These are phyloP conservation scores for Trissolcus basalis DNA, from an alignment of 1,140 invertebrate species.

Conservation along the genomic window DNA sequence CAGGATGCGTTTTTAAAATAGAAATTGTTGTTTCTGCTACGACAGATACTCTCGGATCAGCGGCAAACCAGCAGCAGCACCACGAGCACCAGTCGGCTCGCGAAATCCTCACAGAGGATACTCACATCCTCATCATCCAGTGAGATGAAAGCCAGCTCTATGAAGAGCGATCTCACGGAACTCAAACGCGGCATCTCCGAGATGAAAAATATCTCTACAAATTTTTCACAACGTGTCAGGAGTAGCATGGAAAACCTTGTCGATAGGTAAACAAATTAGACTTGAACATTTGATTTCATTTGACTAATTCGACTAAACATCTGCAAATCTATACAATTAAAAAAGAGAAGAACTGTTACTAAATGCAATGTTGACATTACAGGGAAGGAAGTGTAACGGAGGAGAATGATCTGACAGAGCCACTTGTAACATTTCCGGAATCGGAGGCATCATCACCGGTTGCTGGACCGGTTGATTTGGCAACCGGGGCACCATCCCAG, in stretches of 20 bases:
- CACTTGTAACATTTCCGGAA: slow-evolving; percentile 87
- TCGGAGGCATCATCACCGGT: slow-evolving; percentile 80
- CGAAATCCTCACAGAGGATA: slow-evolving; percentile 66
- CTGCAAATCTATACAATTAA: too few species aligned
- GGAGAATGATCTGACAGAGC: slow-evolving; percentile 78
- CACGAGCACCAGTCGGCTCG: slow-evolving; percentile 56
- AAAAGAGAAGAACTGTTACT: too few species aligned
- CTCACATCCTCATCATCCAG: slow-evolving; percentile 69
- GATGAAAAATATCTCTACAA: slow-evolving; percentile 77
- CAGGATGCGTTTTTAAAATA: slow-evolving; percentile 57
- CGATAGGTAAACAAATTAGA: slow-evolving; percentile 62
- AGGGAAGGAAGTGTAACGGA: slow-evolving; percentile 67
- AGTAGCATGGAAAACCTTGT: slow-evolving; percentile 74
- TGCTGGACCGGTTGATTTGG: slow-evolving; percentile 61
- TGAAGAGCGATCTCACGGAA: slow-evolving; percentile 77
- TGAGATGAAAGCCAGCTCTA: slow-evolving; percentile 76
- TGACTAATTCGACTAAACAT: too few species aligned
- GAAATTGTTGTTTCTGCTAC: slow-evolving; percentile 40
- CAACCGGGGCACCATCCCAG: slow-evolving; percentile 68
- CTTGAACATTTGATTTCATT: too few species aligned
- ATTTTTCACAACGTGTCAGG: slow-evolving; percentile 70
- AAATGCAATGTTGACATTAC: slow-evolving; percentile 7
- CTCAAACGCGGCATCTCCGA: slow-evolving; percentile 78
- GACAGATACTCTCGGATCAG: slow-evolving; percentile 60
- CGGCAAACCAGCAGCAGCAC: slow-evolving; percentile 56